These are phyloP conservation scores for Colostygia pectinataria DNA, from an alignment of 2,888 invertebrate species.

Conservation along the genomic window DNA sequence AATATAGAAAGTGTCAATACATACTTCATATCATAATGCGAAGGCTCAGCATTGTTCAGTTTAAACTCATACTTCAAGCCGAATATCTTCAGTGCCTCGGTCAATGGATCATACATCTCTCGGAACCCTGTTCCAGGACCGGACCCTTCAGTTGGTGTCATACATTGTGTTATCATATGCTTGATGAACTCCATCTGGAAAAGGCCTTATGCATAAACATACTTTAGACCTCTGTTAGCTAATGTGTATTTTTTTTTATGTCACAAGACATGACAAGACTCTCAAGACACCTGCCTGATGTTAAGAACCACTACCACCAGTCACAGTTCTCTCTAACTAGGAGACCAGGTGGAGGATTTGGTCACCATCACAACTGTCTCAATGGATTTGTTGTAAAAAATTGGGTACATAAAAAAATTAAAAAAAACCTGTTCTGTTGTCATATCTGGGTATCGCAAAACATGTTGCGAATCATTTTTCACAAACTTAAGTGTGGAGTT, in stretches of 20 bases:
- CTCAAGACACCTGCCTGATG: too few relatives aligned
- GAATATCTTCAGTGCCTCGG: constrained; percentile 42
- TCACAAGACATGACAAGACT: too few relatives aligned
- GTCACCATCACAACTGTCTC: too few relatives aligned
- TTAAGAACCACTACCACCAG: too few relatives aligned
- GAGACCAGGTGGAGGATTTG: too few relatives aligned
- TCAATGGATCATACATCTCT: constrained; percentile 40
- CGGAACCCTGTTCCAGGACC: constrained; percentile 33
- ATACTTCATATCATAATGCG: constrained; percentile 23
- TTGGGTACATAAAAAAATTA: neutral
- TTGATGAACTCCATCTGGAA: constrained; percentile 9
- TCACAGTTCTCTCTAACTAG: too few relatives aligned
- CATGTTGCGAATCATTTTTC: constrained; percentile 37
- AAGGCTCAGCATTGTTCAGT: neutral
- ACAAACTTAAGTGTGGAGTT: constrained; percentile 49
- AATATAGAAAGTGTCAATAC: too few relatives aligned
- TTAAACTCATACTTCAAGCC: constrained; percentile 28
- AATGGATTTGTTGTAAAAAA: too few relatives aligned
- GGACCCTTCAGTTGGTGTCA: neutral
- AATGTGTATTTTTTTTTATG: too few relatives aligned
- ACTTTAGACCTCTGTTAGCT: neutral
- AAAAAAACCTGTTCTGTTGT: constrained; percentile 26
- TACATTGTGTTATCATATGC: constrained; percentile 32
- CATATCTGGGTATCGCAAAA: constrained; percentile 46
- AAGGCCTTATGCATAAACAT: neutral